Percentiles rank a stretch among this genome's conserved stretches.
These are phyloP conservation scores for Trematomus loennbergii DNA, from an alignment of 2,113 vertebrate species.

Conservation along the genomic window DNA sequence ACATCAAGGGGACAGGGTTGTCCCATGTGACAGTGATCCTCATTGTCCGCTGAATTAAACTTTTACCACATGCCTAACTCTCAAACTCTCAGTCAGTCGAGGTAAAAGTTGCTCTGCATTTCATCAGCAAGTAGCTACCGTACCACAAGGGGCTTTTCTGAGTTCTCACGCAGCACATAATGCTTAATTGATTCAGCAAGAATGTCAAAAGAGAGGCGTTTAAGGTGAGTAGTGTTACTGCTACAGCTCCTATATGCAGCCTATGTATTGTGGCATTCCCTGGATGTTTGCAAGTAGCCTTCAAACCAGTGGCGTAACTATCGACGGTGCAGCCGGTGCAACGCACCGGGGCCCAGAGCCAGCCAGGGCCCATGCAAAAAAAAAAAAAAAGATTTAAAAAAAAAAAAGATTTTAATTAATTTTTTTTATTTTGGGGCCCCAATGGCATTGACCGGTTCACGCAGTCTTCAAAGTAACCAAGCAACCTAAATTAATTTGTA, in stretches of 20 bases:
- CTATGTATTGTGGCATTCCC: slow-evolving; percentile 52
- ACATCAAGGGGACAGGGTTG: slow-evolving; percentile 36
- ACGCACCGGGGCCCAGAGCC: too few relatives aligned
- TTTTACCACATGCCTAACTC: slow-evolving; percentile 49
- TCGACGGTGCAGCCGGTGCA: too few relatives aligned
- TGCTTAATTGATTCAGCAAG: slow-evolving; percentile 68
- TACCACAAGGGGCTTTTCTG: slow-evolving; percentile 53
- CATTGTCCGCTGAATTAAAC: slow-evolving; percentile 52
- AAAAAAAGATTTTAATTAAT: too few relatives aligned
- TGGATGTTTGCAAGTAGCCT: slow-evolving; percentile 45
- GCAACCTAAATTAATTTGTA: too few relatives aligned
- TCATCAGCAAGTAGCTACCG: slow-evolving; percentile 63
- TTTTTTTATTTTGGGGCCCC: too few relatives aligned
- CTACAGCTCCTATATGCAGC: slow-evolving; percentile 40
- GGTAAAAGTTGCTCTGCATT: slow-evolving; percentile 68
- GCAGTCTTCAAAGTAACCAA: too few relatives aligned
- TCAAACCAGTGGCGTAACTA: neutral
- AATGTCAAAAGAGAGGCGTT: slow-evolving; percentile 71
- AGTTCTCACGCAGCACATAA: slow-evolving; percentile 56
- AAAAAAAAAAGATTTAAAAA: too few relatives aligned
- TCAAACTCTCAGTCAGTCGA: slow-evolving; percentile 44
- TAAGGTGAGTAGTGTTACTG: slow-evolving; percentile 56
- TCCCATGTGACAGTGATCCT: slow-evolving; percentile 39
- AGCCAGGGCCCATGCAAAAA: too few relatives aligned
- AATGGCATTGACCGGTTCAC: too few relatives aligned